These are phyloP conservation scores for Pionites leucogaster DNA, from an alignment of 2,113 vertebrate genomes.

Conservation along the genomic window DNA sequence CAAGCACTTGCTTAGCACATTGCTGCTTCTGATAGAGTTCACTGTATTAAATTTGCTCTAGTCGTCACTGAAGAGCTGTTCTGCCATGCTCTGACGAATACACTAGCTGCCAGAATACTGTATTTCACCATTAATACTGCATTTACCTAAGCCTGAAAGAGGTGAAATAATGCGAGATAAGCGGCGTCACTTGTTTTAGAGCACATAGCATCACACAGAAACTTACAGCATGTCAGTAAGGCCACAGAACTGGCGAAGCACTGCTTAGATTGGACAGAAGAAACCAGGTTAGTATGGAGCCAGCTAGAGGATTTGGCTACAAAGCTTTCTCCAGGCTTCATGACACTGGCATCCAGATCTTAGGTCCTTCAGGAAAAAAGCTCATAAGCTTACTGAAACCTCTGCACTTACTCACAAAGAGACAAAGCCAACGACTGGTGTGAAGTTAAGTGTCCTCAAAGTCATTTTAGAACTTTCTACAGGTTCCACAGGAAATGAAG, in stretches of 20 bases:
- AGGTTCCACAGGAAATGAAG: neutral
- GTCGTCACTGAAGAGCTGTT: neutral
- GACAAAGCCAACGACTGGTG: neutral
- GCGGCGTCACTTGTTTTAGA: neutral
- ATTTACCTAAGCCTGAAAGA: neutral
- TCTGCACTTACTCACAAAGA: neutral
- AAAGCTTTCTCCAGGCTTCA: neutral
- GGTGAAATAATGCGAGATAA: neutral
- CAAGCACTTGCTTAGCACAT: neutral
- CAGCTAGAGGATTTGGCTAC: neutral
- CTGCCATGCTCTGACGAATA: neutral
- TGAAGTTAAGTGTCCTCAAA: neutral
- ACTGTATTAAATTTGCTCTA: neutral
- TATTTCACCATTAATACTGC: neutral
- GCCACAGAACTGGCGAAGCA: neutral
- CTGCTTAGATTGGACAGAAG: neutral
- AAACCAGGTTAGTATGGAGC: neutral
- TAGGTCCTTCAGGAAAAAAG: accelerated
- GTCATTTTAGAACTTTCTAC: neutral
- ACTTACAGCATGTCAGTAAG: neutral
- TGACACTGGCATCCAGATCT: neutral
- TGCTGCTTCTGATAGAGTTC: neutral
- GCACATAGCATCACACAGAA: neutral
- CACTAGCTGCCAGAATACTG: neutral
- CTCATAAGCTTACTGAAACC: neutral